Evolutionary conservation across 2,113 vertebrate species (phyloP), one percentile per base, ranked within the genome.

Genomic region (Nematolebias whitei): DNA sequence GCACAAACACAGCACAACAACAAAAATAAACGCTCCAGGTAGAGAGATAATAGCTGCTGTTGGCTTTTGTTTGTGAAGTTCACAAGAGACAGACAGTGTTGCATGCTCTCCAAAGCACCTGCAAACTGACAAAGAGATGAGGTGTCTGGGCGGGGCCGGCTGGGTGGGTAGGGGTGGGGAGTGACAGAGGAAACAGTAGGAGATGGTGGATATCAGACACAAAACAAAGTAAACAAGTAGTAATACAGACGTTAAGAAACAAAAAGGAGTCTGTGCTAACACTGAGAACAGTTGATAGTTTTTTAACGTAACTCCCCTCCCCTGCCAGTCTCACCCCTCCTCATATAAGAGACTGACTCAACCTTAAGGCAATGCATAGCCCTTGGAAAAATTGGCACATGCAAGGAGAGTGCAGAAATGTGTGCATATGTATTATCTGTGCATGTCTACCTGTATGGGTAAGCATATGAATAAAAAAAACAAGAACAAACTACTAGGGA

Each of bases 321-420:
- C 63, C 24, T 19, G 16, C 16, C 3, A n/a, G n/a, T 29, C 32
- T 10, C 32, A 8, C 10, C 2, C 61, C 65, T 67, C 66, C 68
- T 74, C 41, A 61, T 60, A 68, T 40, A 67, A 78, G 69, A 76
- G 73, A 79, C 68, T 56, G 60, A 85, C 78, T 78, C 77, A 40
- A 76, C 81, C 87, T 88, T 88, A 87, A 85, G 85, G 88, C 86
- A 81, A 91, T 82, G 88, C 84, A 82, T 90, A 93, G 93, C 93
- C 93, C 93, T 93, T 93, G 79, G 82, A 86, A 72, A 90, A 73
- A 77, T 86, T 86, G 86, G 89, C 82, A 84, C 85, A 90, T 88
- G 87, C 88, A 90, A 75, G 84, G 71, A 84, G 67, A 81, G 71
- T 75, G 79, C 82, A 87, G 63, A 80, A 32, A 71, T 50, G 22